phyloP scores from a whole-genome alignment of 2,797 vertebrate genomes.

The Aldrovandia affinis region DNA sequence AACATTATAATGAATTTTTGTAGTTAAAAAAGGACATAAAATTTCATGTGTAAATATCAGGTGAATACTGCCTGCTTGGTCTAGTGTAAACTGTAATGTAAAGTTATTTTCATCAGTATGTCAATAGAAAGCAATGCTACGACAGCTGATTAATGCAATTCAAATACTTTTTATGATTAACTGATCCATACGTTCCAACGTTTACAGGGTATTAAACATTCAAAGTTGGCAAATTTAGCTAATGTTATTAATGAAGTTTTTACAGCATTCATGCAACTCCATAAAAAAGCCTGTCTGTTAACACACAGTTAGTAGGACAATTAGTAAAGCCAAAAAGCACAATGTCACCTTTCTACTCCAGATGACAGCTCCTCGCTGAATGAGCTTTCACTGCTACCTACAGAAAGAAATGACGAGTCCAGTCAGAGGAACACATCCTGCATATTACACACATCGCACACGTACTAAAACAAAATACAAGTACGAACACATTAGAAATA shows the following conservation, averaged over 20 bases:
- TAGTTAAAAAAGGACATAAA: neutral
- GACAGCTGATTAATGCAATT: neutral
- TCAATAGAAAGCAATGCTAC: neutral
- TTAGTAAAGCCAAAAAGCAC: neutral
- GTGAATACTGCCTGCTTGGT: neutral
- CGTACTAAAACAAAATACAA: too few species aligned
- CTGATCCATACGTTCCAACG: too few species aligned
- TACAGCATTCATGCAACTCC: neutral
- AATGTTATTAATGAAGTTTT: neutral
- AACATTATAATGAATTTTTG: neutral
- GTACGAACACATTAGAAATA: too few species aligned
- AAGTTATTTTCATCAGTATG: neutral
- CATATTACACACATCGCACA: too few species aligned
- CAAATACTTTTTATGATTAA: neutral
- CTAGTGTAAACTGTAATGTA: neutral
- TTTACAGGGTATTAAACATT: neutral
- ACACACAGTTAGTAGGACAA: neutral
- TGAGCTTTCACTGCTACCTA: slow-evolving; percentile 95
- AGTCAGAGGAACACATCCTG: neutral
- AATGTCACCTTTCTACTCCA: slow-evolving; percentile 88
- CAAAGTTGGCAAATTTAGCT: neutral
- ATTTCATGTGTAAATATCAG: neutral
- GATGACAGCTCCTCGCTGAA: slow-evolving; percentile 90
- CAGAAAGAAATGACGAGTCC: slow-evolving; percentile 46
- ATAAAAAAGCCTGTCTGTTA: neutral